Evolutionary conservation across 2,113 vertebrate genomes (phyloP).

Genomic region (Prinia subflava): DNA sequence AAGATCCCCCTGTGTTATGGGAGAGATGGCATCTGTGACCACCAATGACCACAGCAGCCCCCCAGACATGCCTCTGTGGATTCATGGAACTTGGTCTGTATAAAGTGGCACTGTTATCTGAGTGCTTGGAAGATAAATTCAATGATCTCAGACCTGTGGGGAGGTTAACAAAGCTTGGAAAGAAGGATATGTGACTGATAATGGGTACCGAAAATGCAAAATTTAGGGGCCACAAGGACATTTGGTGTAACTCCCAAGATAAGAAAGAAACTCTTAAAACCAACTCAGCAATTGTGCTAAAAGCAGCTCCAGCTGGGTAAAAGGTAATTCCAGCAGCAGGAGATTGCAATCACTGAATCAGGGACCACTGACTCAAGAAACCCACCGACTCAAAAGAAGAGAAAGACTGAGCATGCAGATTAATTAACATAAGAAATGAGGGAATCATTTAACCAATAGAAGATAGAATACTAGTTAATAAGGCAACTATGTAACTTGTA

Average conservation of each 20-base stretch:
- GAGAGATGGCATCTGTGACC: background rate
- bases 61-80: accelerated
- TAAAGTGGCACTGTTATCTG: accelerated
- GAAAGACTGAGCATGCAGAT: background rate
- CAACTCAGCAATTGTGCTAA: background rate
- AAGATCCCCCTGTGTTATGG: no score
- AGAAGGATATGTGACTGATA: no score
- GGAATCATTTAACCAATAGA: background rate
- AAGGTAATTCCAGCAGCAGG: background rate
- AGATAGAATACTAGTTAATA: background rate
- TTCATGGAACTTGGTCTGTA: background rate
- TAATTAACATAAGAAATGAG: background rate
- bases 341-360: background rate
- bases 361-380: background rate
- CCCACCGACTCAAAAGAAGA: background rate
- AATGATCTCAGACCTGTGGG: accelerated
- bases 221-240: background rate
- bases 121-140: background rate
- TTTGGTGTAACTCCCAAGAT: background rate
- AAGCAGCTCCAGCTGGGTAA: background rate
- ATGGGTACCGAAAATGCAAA: background rate
- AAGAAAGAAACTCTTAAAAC: background rate
- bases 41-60: background rate
- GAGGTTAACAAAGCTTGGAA: background rate
- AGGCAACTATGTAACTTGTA: background rate